A percentile compares a stretch with the other conserved stretches of the same genome.
phyloP scores from a whole-genome alignment of 2,797 vertebrate genomes.

The Sylvia borin region DNA sequence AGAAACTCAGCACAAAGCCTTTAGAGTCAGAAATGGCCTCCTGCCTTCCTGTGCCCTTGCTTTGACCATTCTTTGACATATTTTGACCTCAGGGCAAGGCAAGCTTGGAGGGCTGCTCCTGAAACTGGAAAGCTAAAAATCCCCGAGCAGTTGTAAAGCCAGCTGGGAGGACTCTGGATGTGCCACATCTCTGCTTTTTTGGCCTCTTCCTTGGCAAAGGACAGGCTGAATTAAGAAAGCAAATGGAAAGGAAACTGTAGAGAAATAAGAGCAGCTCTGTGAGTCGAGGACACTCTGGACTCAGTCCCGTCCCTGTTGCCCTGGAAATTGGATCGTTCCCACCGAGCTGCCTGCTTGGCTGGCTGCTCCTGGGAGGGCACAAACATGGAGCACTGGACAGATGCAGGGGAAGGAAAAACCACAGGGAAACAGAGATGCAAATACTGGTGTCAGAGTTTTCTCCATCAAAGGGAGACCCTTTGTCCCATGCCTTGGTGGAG shows the following conservation, averaged over 20 bases:
- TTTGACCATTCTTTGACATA: neutral
- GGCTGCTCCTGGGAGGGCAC: neutral
- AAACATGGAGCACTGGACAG: neutral
- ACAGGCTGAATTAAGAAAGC: conserved; percentile 42
- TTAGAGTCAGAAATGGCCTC: neutral
- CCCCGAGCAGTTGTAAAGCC: neutral
- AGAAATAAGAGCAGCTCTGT: conserved; percentile 54
- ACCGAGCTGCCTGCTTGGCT: neutral
- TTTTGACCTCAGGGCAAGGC: neutral
- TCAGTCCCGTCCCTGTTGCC: conserved; percentile 17
- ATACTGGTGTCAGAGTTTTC: neutral
- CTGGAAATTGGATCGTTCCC: conserved; percentile 44
- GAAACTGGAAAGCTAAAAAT: conserved; percentile 14
- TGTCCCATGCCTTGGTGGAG: neutral
- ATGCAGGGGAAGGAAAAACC: neutral
- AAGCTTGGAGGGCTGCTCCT: neutral
- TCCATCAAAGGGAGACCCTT: neutral
- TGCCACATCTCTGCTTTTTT: conserved; percentile 40
- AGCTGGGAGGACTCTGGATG: neutral
- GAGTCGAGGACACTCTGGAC: neutral
- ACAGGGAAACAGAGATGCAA: neutral
- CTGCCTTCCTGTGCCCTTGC: neutral
- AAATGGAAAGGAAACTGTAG: conserved; percentile 42
- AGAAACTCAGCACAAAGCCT: neutral
- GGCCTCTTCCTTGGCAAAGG: conserved; percentile 7